Conservation (phyloP, 2,888 invertebrate species). For the Lobophora halterata region DNA sequence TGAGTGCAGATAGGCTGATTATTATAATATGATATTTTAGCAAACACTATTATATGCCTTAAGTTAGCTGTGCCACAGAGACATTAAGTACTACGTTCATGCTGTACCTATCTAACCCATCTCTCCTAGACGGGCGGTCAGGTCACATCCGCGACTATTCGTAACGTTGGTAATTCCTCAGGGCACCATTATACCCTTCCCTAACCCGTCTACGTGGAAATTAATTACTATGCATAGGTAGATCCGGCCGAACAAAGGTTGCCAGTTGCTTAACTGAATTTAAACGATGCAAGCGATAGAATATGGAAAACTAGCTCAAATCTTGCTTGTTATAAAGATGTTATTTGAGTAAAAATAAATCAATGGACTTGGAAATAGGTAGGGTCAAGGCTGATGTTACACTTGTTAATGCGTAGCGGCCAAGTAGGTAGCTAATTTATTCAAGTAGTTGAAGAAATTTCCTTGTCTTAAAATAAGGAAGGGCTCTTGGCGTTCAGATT, state of each 20-base stretch:
- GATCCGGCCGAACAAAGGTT: constrained; percentile 11
- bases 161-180: constrained; percentile 18
- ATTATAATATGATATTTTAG: too few species aligned
- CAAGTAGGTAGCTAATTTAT: constrained; percentile 15
- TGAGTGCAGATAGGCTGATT: too few species aligned
- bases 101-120: constrained; percentile 6
- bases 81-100: too few species aligned
- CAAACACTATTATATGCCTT: too few species aligned
- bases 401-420: constrained; percentile 15
- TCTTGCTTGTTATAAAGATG: constrained; percentile 6
- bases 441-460: constrained; percentile 9
- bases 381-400: constrained; percentile 19
- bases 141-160: constrained; percentile 16
- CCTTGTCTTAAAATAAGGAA: constrained; percentile 7
- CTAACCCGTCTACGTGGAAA: constrained; percentile 25
- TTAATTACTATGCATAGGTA: constrained; percentile 24
- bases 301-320: constrained; percentile 9
- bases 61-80: too few species aligned
- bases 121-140: constrained; percentile 16
- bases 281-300: constrained; percentile 12
- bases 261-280: constrained; percentile 14
- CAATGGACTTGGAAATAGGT: constrained; percentile 17
- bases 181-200: constrained; percentile 23
- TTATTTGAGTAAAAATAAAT: constrained; percentile 5
- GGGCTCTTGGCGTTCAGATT: too few species aligned